Base-by-base conservation (phyloP, 2,888 invertebrate genomes). In the Watsonalla cultraria region DNA sequence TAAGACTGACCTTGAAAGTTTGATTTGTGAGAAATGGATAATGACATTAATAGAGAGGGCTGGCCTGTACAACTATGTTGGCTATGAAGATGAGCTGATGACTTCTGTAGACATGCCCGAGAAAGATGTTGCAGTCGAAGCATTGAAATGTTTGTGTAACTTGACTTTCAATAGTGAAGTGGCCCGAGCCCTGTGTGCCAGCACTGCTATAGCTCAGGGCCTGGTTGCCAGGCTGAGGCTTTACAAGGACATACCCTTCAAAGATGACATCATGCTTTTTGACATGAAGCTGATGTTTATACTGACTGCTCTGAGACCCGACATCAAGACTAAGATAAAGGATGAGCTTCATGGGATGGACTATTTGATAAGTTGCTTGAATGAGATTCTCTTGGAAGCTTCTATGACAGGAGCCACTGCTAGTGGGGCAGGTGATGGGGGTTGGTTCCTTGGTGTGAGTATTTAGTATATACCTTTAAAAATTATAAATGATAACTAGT, bases 271-370 rank as follows among this genome's bases (percentile, higher is more conserved):
- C 14, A 96, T 95, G 91, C 93, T 95, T 64, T 98, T 95, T 86
- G 97, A 98, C 74, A 94, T 97, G 92, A 95, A 96, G 81, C 90
- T 98, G 54, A 82, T 98, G 53, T 98, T 98, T 82, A 92, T 99
- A 52, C 90, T 98, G 53, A 97, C 98, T 24, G 98, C 97, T 5
- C 81, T 98, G 46, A 94, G 95, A 78, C 91, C 93, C 50, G 92
- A 94, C 52, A 93, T 95, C 34, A 93, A 95, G 62, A 80, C 84
- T 14, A 92, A 92, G 70, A 91, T 96, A 0, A 93, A 93, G 62
- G 91, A 92, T 70, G 93, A 95, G 64, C 83, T 95, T 33, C 93
- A 94, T 74, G 95, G 95, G 0, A 91, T 95, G 69, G 92, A 92
- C 51, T 93, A 93, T 73, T 88, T 96, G 58, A 93, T 93, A 39